Conservation (phyloP, 2,113 vertebrate species). For the Triplophysa siluroides region DNA sequence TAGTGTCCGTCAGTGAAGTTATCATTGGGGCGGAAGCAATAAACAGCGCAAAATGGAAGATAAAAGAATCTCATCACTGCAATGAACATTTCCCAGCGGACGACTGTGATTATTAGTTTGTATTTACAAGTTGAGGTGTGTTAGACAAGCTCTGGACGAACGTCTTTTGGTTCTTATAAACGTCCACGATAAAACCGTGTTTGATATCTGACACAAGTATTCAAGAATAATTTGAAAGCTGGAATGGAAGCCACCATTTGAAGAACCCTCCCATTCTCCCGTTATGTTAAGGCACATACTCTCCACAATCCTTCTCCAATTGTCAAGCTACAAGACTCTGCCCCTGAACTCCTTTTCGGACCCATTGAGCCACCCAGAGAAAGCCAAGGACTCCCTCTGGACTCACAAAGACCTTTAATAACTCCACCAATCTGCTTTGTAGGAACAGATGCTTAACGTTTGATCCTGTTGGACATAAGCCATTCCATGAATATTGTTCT, state of each 20-base stretch:
- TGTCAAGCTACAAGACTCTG: constrained; percentile 62
- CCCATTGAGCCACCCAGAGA: constrained; percentile 56
- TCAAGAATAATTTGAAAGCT: constrained; percentile 10
- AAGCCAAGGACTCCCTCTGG: constrained; percentile 62
- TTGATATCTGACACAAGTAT: neutral
- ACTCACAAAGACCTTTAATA: constrained; percentile 41
- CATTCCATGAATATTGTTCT: constrained; percentile 18
- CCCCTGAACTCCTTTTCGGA: constrained; percentile 62
- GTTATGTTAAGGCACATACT: constrained; percentile 68
- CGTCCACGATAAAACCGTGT: neutral
- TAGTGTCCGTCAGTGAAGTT: constrained; percentile 62
- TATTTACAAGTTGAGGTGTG: constrained; percentile 38
- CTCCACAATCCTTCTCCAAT: constrained; percentile 51
- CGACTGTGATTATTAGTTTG: constrained; percentile 25
- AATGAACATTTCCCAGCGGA: constrained; percentile 23
- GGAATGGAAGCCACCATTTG: constrained; percentile 40
- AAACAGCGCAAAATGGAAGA: constrained; percentile 35
- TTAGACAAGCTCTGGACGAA: constrained; percentile 29
- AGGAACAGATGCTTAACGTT: constrained; percentile 32
- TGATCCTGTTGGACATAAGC: constrained; percentile 29
- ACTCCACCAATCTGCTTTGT: constrained; percentile 13
- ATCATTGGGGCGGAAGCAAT: constrained; percentile 66
- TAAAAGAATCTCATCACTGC: constrained; percentile 20
- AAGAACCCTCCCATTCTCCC: constrained; percentile 43
- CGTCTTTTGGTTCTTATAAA: constrained; percentile 4